Evolutionary conservation across 2,113 vertebrate genomes (phyloP).

Genomic region (Spea bombifrons): DNA sequence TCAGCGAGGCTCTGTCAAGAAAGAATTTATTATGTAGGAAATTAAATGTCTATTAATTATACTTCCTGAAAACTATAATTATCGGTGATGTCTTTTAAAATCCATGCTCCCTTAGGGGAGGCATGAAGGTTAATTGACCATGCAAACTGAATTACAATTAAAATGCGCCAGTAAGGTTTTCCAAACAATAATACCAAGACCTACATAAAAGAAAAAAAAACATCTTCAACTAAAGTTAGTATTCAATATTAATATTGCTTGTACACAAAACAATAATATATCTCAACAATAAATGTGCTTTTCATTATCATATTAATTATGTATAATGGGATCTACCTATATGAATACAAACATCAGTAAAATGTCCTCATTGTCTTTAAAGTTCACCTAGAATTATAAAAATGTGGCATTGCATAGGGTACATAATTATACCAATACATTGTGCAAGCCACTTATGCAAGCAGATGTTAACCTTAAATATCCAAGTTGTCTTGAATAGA

Average conservation of each 20-base stretch:
- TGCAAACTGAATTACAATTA: constrained; percentile 45
- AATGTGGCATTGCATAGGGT: too few relatives aligned
- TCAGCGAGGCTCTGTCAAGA: constrained; percentile 8
- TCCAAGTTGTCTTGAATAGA: too few relatives aligned
- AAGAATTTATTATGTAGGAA: constrained; percentile 38
- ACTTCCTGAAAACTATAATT: constrained; percentile 46
- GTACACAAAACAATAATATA: too few relatives aligned
- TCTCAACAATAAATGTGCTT: too few relatives aligned
- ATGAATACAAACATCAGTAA: too few relatives aligned
- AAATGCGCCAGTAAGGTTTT: constrained; percentile 25
- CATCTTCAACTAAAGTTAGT: background rate
- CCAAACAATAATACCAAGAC: background rate
- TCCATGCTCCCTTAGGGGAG: constrained; percentile 33
- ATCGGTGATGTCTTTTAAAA: constrained; percentile 43
- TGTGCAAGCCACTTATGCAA: too few relatives aligned
- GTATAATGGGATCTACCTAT: too few relatives aligned
- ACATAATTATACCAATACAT: too few relatives aligned
- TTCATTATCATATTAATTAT: too few relatives aligned
- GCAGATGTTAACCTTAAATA: too few relatives aligned
- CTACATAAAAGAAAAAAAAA: background rate
- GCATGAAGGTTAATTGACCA: constrained; percentile 45
- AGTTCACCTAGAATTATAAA: too few relatives aligned
- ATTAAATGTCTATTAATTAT: constrained; percentile 48
- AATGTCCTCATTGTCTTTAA: too few relatives aligned
- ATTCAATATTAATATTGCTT: background rate